Conservation (phyloP, 2,113 vertebrate species). For the Elanoides forficatus region DNA sequence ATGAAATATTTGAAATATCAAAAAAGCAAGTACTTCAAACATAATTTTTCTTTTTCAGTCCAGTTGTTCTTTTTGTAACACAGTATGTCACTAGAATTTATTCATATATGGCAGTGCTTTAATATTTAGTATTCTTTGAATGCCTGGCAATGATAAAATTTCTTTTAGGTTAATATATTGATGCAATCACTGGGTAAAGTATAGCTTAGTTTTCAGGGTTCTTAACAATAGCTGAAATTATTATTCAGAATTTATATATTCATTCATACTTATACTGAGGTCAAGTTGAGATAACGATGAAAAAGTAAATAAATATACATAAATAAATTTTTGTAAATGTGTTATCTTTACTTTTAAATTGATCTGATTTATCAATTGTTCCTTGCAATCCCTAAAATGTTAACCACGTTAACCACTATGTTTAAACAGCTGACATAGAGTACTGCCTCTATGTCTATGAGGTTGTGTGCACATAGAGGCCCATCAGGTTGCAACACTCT, state of each 20-base stretch:
- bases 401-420: not conserved
- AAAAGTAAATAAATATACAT: not conserved
- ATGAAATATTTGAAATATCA: not conserved
- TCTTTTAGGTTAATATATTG: not conserved
- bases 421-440: not conserved
- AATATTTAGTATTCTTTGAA: not conserved
- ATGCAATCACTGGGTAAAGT: not conserved
- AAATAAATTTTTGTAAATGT: not conserved
- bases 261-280: not conserved
- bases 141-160: not conserved
- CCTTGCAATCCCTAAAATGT: not conserved
- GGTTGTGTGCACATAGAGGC: accelerated
- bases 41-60: not conserved
- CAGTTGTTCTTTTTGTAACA: not conserved
- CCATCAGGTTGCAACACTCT: not conserved
- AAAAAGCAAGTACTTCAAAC: not conserved
- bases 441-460: accelerated
- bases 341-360: not conserved
- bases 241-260: not conserved
- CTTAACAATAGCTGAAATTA: not conserved
- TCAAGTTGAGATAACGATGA: not conserved
- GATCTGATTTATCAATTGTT: not conserved
- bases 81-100: not conserved
- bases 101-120: not conserved
- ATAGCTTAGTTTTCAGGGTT: not conserved